Evolutionary conservation across 2,113 vertebrate genomes (phyloP).

Genomic region (Oryzias curvinotus): DNA sequence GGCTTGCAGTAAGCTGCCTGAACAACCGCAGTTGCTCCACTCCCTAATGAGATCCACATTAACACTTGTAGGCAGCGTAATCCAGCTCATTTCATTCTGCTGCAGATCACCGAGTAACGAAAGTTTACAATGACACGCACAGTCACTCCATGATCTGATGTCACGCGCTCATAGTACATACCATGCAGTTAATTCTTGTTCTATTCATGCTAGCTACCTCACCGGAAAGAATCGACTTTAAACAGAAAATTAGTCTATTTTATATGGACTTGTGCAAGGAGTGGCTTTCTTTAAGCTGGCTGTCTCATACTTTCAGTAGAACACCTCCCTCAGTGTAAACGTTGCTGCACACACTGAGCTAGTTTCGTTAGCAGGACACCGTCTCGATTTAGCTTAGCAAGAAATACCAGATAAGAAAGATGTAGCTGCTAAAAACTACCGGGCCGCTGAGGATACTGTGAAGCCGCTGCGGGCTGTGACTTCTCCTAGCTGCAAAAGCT

Average conservation of each 20-base stretch:
- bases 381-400: conserved; percentile 7
- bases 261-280: not conserved
- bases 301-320: conserved; percentile 36
- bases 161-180: no score
- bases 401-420: not conserved
- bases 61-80: not conserved
- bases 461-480: conserved; percentile 10
- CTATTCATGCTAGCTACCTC: no score
- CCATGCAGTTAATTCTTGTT: no score
- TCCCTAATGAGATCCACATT: conserved; percentile 48
- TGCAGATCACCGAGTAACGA: not conserved
- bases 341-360: conserved; percentile 6
- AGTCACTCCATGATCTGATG: no score
- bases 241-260: no score
- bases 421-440: not conserved
- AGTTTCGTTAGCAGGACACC: conserved; percentile 10
- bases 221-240: no score
- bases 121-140: no score
- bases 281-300: conserved; percentile 14
- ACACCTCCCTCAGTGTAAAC: conserved; percentile 47
- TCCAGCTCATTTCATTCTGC: not conserved
- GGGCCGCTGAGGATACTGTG: not conserved
- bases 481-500: conserved; percentile 24
- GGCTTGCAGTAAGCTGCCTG: conserved; percentile 90
- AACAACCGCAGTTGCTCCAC: conserved; percentile 86